Conservation (phyloP, 1,140 invertebrate species). For the Papilio polytes region DNA sequence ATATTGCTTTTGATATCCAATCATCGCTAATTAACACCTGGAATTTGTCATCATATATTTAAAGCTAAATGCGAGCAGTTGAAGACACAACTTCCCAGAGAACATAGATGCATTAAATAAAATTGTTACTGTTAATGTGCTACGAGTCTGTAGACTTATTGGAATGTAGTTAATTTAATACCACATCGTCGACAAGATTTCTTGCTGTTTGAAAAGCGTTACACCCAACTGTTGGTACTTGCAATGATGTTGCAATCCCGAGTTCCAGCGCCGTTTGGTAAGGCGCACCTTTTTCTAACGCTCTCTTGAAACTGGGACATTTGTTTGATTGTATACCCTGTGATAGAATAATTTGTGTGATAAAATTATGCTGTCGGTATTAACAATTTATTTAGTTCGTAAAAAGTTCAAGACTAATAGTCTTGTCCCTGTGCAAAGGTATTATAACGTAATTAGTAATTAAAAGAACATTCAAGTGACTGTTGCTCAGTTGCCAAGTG, state of each 20-base stretch:
- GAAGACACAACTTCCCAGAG: no score
- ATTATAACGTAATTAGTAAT: not conserved
- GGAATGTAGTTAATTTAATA: constrained; percentile 48
- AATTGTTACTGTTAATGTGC: no score
- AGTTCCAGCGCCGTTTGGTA: constrained; percentile 76
- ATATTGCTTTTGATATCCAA: constrained; percentile 86
- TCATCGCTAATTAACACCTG: constrained; percentile 80
- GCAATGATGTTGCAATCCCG: constrained; percentile 87
- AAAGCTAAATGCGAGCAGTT: no score
- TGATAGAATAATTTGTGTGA: not conserved
- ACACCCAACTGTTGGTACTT: constrained; percentile 86
- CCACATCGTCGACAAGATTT: constrained; percentile 86
- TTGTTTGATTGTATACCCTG: constrained; percentile 88
- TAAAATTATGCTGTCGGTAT: no score
- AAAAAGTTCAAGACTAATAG: no score
- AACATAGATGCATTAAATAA: no score
- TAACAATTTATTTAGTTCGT: no score
- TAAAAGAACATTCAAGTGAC: not conserved
- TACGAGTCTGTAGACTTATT: not conserved
- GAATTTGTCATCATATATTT: not conserved
- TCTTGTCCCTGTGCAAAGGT: no score
- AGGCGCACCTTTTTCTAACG: constrained; percentile 84
- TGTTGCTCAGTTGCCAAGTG: no score
- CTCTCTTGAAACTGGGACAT: constrained; percentile 85
- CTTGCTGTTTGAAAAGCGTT: constrained; percentile 87